Conservation (phyloP, 2,797 vertebrate genomes). For the Babyrousa celebensis region DNA sequence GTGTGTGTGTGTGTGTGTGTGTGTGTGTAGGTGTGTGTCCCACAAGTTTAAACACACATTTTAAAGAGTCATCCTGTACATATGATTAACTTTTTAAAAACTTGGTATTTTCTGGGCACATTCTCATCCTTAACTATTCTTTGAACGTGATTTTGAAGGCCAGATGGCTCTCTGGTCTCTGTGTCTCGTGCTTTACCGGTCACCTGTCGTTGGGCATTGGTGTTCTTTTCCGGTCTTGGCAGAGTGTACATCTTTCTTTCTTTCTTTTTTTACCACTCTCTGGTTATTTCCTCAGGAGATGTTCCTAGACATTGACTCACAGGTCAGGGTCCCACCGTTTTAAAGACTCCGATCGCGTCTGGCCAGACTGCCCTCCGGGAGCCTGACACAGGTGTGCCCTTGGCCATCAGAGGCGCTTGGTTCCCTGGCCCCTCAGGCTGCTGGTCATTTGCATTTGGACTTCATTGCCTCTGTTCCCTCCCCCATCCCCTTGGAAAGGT, state of each 20-base stretch:
- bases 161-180: background rate
- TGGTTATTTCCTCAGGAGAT: constrained; percentile 77
- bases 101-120: constrained; percentile 51
- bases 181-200: background rate
- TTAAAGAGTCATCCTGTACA: background rate
- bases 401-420: background rate
- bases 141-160: constrained; percentile 57
- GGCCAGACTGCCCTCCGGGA: constrained; percentile 49
- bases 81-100: constrained; percentile 11
- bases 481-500: background rate
- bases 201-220: background rate
- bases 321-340: constrained; percentile 67
- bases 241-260: constrained; percentile 16
- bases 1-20: background rate
- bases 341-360: constrained; percentile 60
- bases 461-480: constrained; percentile 50
- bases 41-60: background rate
- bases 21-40: background rate
- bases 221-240: constrained; percentile 57
- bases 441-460: constrained; percentile 53
- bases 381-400: background rate
- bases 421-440: constrained; percentile 42
- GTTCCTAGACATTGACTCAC: constrained; percentile 82
- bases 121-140: constrained; percentile 32
- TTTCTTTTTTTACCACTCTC: constrained; percentile 15